Base-by-base conservation (phyloP, 2,113 vertebrate species). In the Ceyx cyanopectus region DNA sequence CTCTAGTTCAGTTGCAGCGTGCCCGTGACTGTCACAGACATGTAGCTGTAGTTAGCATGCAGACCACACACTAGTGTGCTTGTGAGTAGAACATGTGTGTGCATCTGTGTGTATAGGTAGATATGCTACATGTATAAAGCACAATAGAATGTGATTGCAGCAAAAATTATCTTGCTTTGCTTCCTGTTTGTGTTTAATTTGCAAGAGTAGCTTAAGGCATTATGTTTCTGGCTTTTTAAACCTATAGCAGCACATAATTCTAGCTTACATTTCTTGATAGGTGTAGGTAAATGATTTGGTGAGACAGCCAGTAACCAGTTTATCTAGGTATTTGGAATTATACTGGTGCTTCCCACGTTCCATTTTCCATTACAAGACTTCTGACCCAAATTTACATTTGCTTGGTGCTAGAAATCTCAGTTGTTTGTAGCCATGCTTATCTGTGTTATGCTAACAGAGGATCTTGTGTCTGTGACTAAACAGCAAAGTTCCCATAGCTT, bases 391-490 rank as follows among this genome's bases (percentile, higher is more conserved):
- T 94, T 73, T 56, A 75, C 91, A 10, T 58, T 94, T 84, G 6
- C 30, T 95, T 85, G 62, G 24, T 89, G 43, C n/a, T 89, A 93
- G 78, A 92, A 88, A 82, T 88, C 61, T 93, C 57, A 76, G 23
- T 78, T 92, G 57, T 91, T 95, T 94, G 82, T 93, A 94, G 62
- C 61, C 46, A 11, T 92, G 53, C 48, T 89, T 95, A 61, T 88
- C 72, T 89, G 1, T 92, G 68, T 89, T 91, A 60, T 95, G 93
- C 97, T 97, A 97, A 97, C 91, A 96, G 87, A 94, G 79, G 84
- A 85, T 97, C 92, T 97, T 95, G 80, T 97, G 80, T 97, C 95
- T 97, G 94, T 97, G 95, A 96, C 95, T 95, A 96, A 97, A 95
- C 96, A 97, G 97, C 92, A 95, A 96, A 96, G 57, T 96, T 85